Evolutionary conservation across 2,888 invertebrate species (phyloP), one percentile per base, ranked within the genome.

Genomic region (Lithophane leautieri): DNA sequence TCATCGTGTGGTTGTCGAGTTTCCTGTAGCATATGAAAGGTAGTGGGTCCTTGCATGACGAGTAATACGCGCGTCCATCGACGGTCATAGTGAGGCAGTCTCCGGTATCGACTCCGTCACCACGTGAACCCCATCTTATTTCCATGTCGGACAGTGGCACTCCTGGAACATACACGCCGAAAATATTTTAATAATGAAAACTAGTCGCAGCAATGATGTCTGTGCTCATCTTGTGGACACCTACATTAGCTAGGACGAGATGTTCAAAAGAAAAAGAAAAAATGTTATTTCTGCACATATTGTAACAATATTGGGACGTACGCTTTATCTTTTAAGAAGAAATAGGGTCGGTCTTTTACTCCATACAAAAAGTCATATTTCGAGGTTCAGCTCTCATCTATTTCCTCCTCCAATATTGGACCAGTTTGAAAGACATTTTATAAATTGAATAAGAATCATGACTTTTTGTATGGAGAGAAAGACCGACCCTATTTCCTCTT

Each of bases 1-100:
- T 78, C 70, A 78, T 22, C 19, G 70, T 78, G 19, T 25, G 28
- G 16, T 69, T 76, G 34, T 25, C 50, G 50, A 60, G 58, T 76
- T 78, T 76, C 42, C 25, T 79, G 25, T 79, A 76, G 44, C 76
- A 76, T 19, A 76, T 52, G 79, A 44, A 76, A 14, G 71, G 60
- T 4, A 71, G 25, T 2, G 60, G 44, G 0, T 79, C n/a, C 16
- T 34, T 50, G 60, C 76, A 76, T 12, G 79, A 61, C 0, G 44
- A 40, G 34, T 79, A 79, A n/a, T 58, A 34, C 19, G 4, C 25
- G 12, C 22, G 34, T 34, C 25, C 71, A 34, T 71, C 44, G 22
- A 16, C 16, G 0, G 44, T 12, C 81, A 79, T 40, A n/a, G 65
- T 73, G 44, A 73, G 60, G 40, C 80, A 79, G 52, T 52, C 60